Evolutionary conservation across 2,113 vertebrate species (phyloP).

Genomic region (Castor canadensis): DNA sequence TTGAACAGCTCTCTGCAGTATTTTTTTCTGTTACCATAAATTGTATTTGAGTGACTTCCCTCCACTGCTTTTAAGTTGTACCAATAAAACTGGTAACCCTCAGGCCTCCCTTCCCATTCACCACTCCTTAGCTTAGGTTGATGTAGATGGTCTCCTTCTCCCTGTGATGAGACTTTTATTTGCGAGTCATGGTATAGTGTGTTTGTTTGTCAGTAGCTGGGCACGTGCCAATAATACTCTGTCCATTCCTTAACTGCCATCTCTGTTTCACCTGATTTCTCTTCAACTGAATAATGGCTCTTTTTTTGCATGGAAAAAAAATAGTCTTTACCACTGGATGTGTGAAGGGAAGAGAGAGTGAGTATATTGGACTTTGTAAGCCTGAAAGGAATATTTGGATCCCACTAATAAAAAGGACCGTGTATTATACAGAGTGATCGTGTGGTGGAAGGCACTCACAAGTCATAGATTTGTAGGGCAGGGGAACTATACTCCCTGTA

Average conservation of each 20-base stretch:
- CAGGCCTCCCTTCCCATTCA: constrained; percentile 28
- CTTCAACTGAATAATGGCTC: constrained; percentile 55
- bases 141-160: constrained; percentile 61
- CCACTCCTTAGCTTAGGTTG: constrained; percentile 46
- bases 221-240: constrained; percentile 71
- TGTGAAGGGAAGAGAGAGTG: constrained; percentile 72
- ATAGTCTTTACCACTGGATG: constrained; percentile 63
- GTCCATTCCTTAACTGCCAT: constrained; percentile 67
- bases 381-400: constrained; percentile 70
- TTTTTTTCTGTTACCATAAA: constrained; percentile 64
- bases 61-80: constrained; percentile 68
- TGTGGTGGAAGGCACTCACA: constrained; percentile 63
- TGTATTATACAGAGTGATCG: constrained; percentile 63
- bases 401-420: constrained; percentile 75
- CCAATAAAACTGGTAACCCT: constrained; percentile 55
- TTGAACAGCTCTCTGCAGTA: constrained; percentile 69
- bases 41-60: constrained; percentile 71
- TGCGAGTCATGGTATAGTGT: constrained; percentile 65
- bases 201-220: constrained; percentile 73
- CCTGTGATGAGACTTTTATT: constrained; percentile 68
- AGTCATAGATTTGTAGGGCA: constrained; percentile 65
- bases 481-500: constrained; percentile 64
- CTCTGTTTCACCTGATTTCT: constrained; percentile 63
- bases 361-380: constrained; percentile 74
- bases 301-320: constrained; percentile 70